Conservation (phyloP, 2,113 vertebrate genomes). For the Anser cygnoides region DNA sequence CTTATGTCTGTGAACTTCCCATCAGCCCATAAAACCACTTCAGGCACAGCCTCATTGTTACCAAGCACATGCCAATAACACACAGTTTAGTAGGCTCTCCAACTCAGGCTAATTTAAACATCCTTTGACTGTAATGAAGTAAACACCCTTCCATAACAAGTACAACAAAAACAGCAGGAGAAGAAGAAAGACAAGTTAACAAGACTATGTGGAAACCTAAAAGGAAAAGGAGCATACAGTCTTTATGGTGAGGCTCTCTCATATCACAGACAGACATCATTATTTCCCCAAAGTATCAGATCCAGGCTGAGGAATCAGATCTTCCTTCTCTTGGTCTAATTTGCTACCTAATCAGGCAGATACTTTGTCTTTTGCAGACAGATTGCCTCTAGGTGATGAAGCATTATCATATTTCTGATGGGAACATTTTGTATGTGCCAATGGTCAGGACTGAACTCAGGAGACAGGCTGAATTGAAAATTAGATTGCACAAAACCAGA, state of each 20-base stretch:
- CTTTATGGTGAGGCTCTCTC: neutral
- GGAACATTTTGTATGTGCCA: neutral
- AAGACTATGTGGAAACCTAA: neutral
- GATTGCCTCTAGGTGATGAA: neutral
- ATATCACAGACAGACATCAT: neutral
- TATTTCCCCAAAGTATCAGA: neutral
- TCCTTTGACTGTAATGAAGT: neutral
- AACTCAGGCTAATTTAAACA: neutral
- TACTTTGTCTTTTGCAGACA: neutral
- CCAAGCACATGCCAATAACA: neutral
- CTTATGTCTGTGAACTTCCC: neutral
- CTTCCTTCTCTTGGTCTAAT: neutral
- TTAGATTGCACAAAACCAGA: neutral
- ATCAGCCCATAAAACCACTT: neutral
- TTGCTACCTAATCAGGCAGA: neutral
- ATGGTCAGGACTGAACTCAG: neutral
- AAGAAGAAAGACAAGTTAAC: neutral
- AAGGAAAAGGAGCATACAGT: neutral
- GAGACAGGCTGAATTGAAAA: neutral
- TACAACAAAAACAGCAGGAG: neutral
- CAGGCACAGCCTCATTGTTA: neutral
- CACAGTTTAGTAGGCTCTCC: neutral
- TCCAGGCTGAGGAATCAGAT: neutral
- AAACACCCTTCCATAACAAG: neutral
- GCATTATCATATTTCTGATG: neutral